Evolutionary conservation across 2,797 vertebrate genomes (phyloP), one percentile per base, ranked within the genome.

Genomic region (Danio choprae): DNA sequence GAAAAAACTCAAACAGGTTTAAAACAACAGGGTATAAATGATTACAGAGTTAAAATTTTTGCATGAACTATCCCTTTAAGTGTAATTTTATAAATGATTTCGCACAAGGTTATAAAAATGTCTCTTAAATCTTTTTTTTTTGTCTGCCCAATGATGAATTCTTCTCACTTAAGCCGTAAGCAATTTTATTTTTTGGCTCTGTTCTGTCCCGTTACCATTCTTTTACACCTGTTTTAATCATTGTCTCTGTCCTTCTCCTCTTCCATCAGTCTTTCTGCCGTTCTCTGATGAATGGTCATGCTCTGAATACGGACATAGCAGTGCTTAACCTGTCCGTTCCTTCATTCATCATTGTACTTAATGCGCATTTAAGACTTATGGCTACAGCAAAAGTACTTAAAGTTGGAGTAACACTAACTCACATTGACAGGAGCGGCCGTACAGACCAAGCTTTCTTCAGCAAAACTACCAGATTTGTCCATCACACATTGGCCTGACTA

Each of bases 301-400:
- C 76, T 69, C 29, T 51, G n/a, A 60, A 70, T 60, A 48, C 4
- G 8, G 55, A 70, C 43, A 59, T 3, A 58, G 29, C 10, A 36
- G 22, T 69, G n/a, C 44, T 68, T 60, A 48, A 8, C 65, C 44
- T 55, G 48, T 69, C 12, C 65, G 6, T 29, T 68, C 44, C 20
- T 60, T 78, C 55, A 70, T 78, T 60, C 22, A 78, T 78, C 76
- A 78, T 78, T 69, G 55, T 60, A 78, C 65, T 51, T 78, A 70
- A 69, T 69, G 76, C 59, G 5, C 6, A 13, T 78, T 78, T 78
- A 22, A 70, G 76, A 70, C 55, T 50, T 70, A 60, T n/a, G 43
- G 44, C 65, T 50, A 60, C 55, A 78, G 22, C 65, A 60, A 18
- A 29, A 78, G 44, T 78, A 59, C 53, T 78, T 59, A 70, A 70